Conservation (phyloP, 1,140 invertebrate species). For the Rhopalosiphum padi region DNA sequence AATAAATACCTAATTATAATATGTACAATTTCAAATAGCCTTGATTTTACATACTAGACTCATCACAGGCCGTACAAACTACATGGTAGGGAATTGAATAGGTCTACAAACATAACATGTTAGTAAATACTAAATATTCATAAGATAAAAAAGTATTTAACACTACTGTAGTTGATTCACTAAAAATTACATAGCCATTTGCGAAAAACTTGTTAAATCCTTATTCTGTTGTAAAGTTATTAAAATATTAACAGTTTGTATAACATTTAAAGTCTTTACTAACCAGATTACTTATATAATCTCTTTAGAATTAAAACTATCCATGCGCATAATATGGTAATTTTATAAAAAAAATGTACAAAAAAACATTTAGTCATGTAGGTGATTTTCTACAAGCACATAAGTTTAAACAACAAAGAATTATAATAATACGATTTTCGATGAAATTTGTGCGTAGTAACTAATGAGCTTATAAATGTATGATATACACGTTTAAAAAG, state of each 20-base stretch:
- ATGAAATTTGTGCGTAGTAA: neutral
- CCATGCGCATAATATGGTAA: neutral
- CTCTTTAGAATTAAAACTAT: neutral
- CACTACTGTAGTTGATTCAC: neutral
- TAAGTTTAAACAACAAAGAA: neutral
- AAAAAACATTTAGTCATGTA: neutral
- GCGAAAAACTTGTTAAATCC: neutral
- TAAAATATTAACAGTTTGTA: conserved; percentile 18
- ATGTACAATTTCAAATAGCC: neutral
- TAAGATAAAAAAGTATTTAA: neutral
- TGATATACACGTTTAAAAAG: neutral
- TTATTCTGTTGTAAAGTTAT: neutral
- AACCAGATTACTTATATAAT: conserved; percentile 5
- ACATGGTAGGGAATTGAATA: neutral
- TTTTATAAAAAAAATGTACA: neutral
- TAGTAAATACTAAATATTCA: neutral
- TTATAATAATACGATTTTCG: neutral
- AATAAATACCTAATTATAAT: neutral
- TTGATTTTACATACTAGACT: neutral
- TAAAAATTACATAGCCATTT: neutral
- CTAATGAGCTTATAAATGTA: neutral
- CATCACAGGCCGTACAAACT: neutral
- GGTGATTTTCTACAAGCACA: neutral
- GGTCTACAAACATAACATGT: neutral
- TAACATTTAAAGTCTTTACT: neutral